Conservation (phyloP, 2,113 vertebrate genomes). For the Pogonocichla stellata region DNA sequence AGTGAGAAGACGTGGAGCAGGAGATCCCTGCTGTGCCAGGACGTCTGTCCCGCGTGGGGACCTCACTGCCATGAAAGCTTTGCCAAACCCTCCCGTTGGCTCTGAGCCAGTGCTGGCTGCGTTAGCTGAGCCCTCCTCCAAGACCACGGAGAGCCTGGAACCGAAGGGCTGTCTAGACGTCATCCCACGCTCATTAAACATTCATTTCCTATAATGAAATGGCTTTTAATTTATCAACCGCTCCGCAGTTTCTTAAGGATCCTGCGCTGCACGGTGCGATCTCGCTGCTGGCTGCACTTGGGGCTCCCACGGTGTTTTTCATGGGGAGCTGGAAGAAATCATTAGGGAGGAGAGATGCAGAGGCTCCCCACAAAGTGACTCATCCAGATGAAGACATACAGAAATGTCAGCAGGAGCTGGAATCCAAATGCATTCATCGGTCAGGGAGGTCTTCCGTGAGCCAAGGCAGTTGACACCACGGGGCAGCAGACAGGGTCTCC, state of each 20-base stretch:
- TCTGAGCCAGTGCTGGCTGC: background rate
- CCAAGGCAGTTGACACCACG: background rate
- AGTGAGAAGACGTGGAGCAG: background rate
- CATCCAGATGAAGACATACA: background rate
- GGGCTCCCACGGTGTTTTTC: accelerated
- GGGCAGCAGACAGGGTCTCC: background rate
- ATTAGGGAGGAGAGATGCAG: background rate
- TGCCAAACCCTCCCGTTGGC: background rate
- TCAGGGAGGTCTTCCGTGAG: background rate
- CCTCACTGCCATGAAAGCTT: background rate
- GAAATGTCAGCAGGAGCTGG: background rate
- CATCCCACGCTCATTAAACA: conserved; percentile 61
- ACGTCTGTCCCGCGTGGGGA: accelerated
- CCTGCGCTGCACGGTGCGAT: accelerated
- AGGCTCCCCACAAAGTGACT: background rate
- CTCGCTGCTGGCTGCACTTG: background rate
- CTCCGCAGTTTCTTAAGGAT: background rate
- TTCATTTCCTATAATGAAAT: conserved; percentile 64
- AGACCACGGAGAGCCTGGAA: background rate
- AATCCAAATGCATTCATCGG: background rate
- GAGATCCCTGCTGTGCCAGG: background rate
- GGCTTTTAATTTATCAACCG: conserved; percentile 47
- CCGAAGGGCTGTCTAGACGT: conserved; percentile 10
- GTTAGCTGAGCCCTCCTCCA: background rate
- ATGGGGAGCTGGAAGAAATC: background rate